Percentiles rank a stretch among this genome's conserved stretches.
These are phyloP conservation scores for Patella ulyssiponensis DNA, from an alignment of 2,888 invertebrate species.

Conservation along the genomic window DNA sequence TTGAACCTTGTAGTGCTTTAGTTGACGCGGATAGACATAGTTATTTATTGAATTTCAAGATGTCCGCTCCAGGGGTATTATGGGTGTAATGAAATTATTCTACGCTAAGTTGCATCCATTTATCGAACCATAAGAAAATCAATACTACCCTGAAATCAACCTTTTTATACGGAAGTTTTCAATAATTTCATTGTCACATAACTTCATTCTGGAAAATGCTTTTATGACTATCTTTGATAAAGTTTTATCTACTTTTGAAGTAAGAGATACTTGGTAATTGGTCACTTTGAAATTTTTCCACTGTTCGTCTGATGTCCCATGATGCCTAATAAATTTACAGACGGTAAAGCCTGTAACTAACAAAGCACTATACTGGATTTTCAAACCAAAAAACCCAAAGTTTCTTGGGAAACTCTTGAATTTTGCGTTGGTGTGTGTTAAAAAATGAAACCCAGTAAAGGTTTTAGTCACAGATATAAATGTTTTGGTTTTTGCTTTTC, in stretches of 20 bases:
- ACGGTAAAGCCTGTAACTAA: too few species aligned
- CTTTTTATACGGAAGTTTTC: constrained; percentile 1
- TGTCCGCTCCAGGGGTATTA: constrained; percentile 6
- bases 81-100: neutral
- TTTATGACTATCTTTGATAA: neutral
- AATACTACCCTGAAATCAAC: neutral
- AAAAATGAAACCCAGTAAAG: too few species aligned
- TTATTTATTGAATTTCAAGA: constrained; percentile 2
- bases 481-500: too few species aligned
- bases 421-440: too few species aligned
- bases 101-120: neutral
- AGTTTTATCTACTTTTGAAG: neutral
- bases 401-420: too few species aligned
- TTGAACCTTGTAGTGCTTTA: too few species aligned
- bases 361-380: too few species aligned
- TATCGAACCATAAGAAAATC: neutral
- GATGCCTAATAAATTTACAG: too few species aligned
- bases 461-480: too few species aligned
- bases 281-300: neutral
- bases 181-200: neutral
- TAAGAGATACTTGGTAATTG: neutral
- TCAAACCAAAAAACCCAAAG: too few species aligned
- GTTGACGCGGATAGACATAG: too few species aligned
- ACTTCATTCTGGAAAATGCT: neutral
- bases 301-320: too few species aligned